A percentile compares a stretch with the other conserved stretches of the same genome.
These are phyloP conservation scores for Meloidogyne chitwoodi DNA, from an alignment of 1,140 invertebrate species.

Conservation along the genomic window DNA sequence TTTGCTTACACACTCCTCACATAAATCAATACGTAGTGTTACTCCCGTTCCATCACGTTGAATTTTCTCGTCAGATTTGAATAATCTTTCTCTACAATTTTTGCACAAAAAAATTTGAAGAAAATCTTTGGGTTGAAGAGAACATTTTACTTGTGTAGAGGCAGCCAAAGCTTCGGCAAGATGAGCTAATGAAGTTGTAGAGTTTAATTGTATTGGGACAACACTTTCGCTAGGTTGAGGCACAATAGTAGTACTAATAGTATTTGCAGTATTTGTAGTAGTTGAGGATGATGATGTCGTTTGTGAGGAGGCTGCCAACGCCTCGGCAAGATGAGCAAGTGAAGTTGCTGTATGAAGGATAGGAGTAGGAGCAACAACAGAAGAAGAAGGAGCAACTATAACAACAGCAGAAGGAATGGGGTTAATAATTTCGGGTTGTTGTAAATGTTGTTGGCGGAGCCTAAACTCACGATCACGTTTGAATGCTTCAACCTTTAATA, in stretches of 20 bases:
- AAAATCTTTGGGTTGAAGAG: not conserved
- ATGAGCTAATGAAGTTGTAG: not conserved
- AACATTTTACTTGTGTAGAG: not conserved
- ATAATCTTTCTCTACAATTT: not conserved
- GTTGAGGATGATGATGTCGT: not conserved
- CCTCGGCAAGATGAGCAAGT: not conserved
- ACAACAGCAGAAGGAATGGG: not conserved
- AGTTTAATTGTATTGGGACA: not conserved
- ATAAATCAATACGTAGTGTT: not conserved
- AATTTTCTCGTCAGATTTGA: not conserved
- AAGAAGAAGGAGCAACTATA: not conserved
- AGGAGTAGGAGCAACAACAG: not conserved
- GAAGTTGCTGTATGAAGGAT: not conserved
- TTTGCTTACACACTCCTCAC: not conserved
- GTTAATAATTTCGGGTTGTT: not conserved
- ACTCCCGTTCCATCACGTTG: not conserved
- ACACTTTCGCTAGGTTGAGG: no score
- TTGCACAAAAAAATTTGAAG: conserved; percentile 2
- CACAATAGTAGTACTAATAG: not conserved
- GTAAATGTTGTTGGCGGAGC: conserved; percentile 33
- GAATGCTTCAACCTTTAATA: conserved; percentile 48
- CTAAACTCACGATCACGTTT: conserved; percentile 55
- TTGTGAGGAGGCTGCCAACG: not conserved
- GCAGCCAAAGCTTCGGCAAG: not conserved
- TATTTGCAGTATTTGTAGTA: not conserved